Conservation (phyloP, 2,888 invertebrate genomes). For the Melipona bicolor region DNA sequence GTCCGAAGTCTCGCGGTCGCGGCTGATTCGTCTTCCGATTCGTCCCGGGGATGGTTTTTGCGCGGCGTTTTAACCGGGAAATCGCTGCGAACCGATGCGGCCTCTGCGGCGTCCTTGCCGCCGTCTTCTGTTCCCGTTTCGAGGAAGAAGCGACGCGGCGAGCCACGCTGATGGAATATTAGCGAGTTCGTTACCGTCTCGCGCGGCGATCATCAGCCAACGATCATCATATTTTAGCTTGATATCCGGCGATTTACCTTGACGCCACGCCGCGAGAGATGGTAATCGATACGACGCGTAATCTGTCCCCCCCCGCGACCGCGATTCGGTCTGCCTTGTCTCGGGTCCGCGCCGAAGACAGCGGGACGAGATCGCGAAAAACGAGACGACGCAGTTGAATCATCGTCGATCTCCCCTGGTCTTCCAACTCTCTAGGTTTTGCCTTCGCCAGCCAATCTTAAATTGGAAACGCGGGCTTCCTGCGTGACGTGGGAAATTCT, state of each 20-base stretch:
- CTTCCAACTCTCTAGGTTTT: neutral
- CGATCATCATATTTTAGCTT: conserved; percentile 82
- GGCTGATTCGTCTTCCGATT: conserved; percentile 73
- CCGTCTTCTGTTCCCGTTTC: conserved; percentile 49
- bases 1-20: conserved; percentile 11
- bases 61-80: conserved; percentile 35
- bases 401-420: neutral
- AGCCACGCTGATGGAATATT: conserved; percentile 70
- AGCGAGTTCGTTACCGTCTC: conserved; percentile 77
- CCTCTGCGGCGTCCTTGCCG: conserved; percentile 40
- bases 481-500: neutral
- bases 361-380: conserved; percentile 26
- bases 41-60: conserved; percentile 74
- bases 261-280: conserved; percentile 72
- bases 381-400: neutral
- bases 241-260: conserved; percentile 80
- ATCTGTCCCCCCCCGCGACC: conserved; percentile 42
- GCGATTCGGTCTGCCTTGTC: conserved; percentile 21
- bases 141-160: conserved; percentile 31
- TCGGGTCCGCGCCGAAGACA: neutral
- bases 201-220: conserved; percentile 73
- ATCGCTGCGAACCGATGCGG: conserved; percentile 61
- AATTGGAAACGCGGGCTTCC: neutral
- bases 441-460: no score
- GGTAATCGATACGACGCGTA: conserved; percentile 75